Evolutionary conservation across 2,888 invertebrate species (phyloP).

Genomic region (Eristalinus sepulchralis): DNA sequence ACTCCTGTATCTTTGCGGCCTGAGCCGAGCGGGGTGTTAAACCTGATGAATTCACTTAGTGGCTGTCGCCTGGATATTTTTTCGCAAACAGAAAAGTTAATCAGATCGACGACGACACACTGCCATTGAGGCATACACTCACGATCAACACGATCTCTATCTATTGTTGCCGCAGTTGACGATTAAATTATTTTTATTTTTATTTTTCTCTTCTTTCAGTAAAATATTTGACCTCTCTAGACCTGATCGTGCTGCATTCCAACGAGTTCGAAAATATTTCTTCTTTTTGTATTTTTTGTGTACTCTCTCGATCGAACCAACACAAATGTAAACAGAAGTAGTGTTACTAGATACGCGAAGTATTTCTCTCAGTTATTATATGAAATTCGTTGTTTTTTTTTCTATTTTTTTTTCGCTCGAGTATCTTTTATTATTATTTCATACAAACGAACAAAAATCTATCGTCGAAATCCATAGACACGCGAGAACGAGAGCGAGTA

Average conservation of each 20-base stretch:
- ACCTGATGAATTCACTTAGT: neutral
- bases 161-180: neutral
- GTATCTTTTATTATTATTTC: constrained; percentile 66
- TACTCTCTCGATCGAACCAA: constrained; percentile 60
- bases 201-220: neutral
- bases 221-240: constrained; percentile 68
- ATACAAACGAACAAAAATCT: constrained; percentile 41
- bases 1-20: neutral
- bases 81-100: neutral
- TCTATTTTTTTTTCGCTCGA: constrained; percentile 30
- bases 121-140: neutral
- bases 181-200: constrained; percentile 13
- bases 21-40: neutral
- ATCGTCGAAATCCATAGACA: constrained; percentile 52
- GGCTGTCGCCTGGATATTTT: neutral
- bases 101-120: neutral
- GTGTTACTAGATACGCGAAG: constrained; percentile 65
- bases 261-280: constrained; percentile 53
- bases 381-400: constrained; percentile 40
- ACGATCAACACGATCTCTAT: constrained; percentile 44
- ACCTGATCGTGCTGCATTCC: constrained; percentile 70
- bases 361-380: constrained; percentile 59
- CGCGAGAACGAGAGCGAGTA: neutral
- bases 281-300: constrained; percentile 28
- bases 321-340: constrained; percentile 62